A percentile compares a stretch with the other conserved stretches of the same genome.
Conservation (phyloP, 2,797 vertebrate genomes). For the Notamacropus eugenii region DNA sequence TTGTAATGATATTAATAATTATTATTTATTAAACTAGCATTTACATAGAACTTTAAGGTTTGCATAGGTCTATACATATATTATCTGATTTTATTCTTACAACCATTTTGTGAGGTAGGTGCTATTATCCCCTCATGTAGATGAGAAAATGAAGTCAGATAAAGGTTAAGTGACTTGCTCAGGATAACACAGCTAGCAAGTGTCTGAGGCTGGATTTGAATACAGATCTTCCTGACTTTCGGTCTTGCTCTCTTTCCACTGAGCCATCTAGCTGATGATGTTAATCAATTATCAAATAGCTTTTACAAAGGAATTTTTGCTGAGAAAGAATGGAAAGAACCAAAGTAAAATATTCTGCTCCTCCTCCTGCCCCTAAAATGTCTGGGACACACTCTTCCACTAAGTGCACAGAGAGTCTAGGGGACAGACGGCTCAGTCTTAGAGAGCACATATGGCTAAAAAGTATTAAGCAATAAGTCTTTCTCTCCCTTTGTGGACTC, state of each 20-base stretch:
- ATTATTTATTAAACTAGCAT: neutral
- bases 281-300: neutral
- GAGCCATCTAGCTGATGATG: neutral
- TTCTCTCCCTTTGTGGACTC: neutral
- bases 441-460: neutral
- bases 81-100: neutral
- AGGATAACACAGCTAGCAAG: neutral
- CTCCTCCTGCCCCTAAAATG: neutral
- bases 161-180: neutral
- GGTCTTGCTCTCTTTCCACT: neutral
- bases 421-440: neutral
- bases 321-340: neutral
- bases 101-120: neutral
- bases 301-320: neutral
- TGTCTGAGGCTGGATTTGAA: neutral
- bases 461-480: neutral
- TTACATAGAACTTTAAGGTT: neutral
- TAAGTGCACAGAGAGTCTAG: neutral
- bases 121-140: neutral
- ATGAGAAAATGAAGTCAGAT: neutral
- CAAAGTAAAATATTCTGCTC: neutral
- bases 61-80: neutral
- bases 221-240: neutral
- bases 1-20: neutral
- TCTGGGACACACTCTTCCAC: neutral